Evolutionary conservation across 2,113 vertebrate genomes (phyloP).

Genomic region (Leptosomus discolor): DNA sequence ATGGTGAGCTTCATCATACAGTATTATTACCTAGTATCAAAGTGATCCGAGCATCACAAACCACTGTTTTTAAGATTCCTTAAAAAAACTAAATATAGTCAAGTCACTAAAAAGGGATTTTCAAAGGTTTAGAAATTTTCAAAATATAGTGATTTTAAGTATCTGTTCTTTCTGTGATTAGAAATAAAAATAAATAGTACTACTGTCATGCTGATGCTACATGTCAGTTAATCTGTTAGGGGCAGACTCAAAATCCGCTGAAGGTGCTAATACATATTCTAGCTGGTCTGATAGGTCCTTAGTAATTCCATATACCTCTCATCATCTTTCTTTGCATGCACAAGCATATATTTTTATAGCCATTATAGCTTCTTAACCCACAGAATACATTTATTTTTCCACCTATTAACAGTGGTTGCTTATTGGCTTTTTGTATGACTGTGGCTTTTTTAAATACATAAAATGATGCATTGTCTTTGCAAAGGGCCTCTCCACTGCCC

Average conservation of each 20-base stretch:
- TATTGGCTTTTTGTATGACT: neutral
- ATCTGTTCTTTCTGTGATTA: neutral
- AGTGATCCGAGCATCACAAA: neutral
- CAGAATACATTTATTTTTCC: constrained; percentile 7
- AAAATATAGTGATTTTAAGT: neutral
- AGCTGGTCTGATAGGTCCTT: neutral
- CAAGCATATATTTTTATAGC: neutral
- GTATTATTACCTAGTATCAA: neutral
- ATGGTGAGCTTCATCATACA: neutral
- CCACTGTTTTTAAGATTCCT: neutral
- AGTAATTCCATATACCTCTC: neutral
- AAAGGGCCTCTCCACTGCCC: neutral
- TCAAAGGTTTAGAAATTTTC: neutral
- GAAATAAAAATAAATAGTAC: neutral
- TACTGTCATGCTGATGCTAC: neutral
- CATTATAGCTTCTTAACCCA: neutral
- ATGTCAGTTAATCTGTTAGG: neutral
- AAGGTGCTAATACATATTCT: neutral
- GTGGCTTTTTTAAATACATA: neutral
- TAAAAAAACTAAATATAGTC: neutral
- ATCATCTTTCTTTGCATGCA: neutral
- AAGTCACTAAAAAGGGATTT: neutral
- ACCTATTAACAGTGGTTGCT: neutral
- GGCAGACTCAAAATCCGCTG: neutral
- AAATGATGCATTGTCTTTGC: neutral